These are phyloP conservation scores for Puffinus mauretanicus DNA, from an alignment of 2,113 vertebrate genomes.

Conservation along the genomic window DNA sequence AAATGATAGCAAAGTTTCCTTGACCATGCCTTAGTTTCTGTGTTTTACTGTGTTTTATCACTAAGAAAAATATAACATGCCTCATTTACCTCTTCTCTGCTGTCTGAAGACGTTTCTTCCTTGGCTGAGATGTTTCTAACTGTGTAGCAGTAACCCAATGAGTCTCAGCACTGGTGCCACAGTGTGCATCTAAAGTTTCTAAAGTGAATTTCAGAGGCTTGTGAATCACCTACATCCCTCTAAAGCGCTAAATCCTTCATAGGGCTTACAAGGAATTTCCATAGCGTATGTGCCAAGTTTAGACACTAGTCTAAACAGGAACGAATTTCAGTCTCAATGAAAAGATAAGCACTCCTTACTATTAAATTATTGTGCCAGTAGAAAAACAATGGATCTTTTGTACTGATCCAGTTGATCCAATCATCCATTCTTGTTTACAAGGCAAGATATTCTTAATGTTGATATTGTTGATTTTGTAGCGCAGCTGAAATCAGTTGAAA, in stretches of 20 bases:
- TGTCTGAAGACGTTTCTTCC: background rate
- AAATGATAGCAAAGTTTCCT: background rate
- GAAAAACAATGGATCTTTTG: background rate
- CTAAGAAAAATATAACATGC: background rate
- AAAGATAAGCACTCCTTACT: background rate
- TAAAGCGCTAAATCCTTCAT: background rate
- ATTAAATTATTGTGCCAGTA: background rate
- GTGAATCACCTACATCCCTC: background rate
- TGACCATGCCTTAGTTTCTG: background rate
- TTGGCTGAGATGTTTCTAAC: background rate
- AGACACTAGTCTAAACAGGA: conserved; percentile 18
- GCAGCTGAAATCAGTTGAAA: background rate
- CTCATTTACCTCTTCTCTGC: background rate
- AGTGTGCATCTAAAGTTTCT: background rate
- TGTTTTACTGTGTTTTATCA: background rate
- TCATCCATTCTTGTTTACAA: background rate
- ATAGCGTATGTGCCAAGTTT: background rate
- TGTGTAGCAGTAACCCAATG: background rate
- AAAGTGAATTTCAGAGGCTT: background rate
- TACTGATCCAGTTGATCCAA: background rate
- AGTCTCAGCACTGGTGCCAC: background rate
- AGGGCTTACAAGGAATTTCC: background rate
- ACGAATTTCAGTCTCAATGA: background rate
- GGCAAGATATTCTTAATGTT: background rate
- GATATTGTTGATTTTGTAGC: background rate